Conservation (phyloP, 2,888 invertebrate genomes). For the Netelia melanura region DNA sequence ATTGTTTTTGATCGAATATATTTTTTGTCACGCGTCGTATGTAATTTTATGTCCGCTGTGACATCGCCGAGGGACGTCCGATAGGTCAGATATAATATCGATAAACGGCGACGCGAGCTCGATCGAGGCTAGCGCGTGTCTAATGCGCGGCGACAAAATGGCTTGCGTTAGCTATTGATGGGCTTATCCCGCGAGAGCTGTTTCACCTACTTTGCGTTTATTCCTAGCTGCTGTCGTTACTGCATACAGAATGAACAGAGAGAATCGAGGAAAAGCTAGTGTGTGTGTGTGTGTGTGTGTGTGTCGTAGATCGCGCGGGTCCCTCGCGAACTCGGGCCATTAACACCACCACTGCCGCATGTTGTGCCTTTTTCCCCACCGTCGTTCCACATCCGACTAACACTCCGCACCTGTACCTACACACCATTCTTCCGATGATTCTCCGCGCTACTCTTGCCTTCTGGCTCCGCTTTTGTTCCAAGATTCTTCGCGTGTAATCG, state of each 20-base stretch:
- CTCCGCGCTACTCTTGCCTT: conserved; percentile 14
- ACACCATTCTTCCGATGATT: conserved; percentile 39
- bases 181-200: conserved; percentile 69
- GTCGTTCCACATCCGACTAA: conserved; percentile 78
- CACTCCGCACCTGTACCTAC: conserved; percentile 61
- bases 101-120: conserved; percentile 56
- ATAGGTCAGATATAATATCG: not conserved
- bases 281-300: not conserved
- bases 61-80: not conserved
- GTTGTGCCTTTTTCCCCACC: conserved; percentile 18
- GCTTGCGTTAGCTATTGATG: conserved; percentile 40
- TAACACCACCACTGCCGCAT: conserved; percentile 69
- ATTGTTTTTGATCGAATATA: no score
- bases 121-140: conserved; percentile 83
- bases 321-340: conserved; percentile 71
- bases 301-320: conserved; percentile 2
- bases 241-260: conserved; percentile 48
- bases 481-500: conserved; percentile 10
- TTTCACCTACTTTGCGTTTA: conserved; percentile 82
- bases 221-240: conserved; percentile 72
- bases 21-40: no score
- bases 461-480: not conserved
- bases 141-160: conserved; percentile 75
- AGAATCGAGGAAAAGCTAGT: conserved; percentile 57
- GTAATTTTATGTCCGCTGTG: not conserved